Conservation (phyloP, 2,888 invertebrate genomes). For the Agrochola lota region DNA sequence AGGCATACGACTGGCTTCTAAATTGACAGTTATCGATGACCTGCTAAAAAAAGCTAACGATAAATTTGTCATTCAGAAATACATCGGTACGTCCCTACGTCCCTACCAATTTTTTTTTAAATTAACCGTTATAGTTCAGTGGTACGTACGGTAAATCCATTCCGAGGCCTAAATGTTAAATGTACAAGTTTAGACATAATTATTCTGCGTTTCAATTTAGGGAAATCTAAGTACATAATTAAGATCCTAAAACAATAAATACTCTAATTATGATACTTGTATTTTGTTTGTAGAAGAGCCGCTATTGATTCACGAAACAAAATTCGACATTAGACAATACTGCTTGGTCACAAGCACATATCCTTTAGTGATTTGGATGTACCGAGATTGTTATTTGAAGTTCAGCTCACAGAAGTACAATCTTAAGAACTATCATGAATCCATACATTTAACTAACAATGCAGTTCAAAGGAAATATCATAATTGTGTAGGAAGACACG, state of each 20-base stretch:
- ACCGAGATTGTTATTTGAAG: constrained; percentile 95
- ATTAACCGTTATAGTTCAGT: background rate
- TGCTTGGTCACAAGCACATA: constrained; percentile 95
- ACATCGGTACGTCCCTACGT: constrained; percentile 92
- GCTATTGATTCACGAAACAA: constrained; percentile 95
- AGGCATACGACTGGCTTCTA: constrained; percentile 95
- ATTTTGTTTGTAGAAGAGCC: constrained; percentile 92
- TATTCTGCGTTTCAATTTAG: background rate
- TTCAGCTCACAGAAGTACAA: constrained; percentile 96
- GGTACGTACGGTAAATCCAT: background rate
- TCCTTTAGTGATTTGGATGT: constrained; percentile 96
- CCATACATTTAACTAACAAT: constrained; percentile 96
- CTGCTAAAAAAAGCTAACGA: constrained; percentile 90
- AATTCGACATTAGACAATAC: constrained; percentile 98
- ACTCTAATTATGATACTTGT: background rate
- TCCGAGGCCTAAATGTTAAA: background rate
- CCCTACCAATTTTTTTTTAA: background rate
- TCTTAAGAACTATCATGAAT: constrained; percentile 94
- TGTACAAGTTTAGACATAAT: background rate
- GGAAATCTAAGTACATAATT: background rate
- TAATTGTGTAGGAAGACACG: constrained; percentile 88
- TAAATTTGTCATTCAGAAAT: constrained; percentile 96
- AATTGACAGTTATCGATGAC: constrained; percentile 93
- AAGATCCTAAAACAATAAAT: background rate
- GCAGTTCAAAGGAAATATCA: constrained; percentile 95